A percentile compares a stretch with the other conserved stretches of the same genome.
phyloP scores from a whole-genome alignment of 53 echinoderm and acorn worm species.

The Crossaster papposus region DNA sequence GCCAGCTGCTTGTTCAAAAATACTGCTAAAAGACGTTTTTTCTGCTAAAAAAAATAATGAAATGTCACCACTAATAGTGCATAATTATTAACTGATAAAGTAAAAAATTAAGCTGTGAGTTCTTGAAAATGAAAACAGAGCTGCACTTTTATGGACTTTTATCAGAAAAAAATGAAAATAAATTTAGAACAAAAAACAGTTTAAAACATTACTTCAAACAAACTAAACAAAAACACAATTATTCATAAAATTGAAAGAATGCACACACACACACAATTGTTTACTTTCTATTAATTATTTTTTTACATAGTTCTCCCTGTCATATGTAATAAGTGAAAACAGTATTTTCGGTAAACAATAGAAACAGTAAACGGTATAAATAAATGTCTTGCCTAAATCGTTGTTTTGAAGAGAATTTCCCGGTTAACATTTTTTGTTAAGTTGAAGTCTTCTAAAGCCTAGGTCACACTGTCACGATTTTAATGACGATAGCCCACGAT shows the following conservation, averaged over 20 bases:
- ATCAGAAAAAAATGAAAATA: neutral
- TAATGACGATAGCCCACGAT: too few relatives aligned
- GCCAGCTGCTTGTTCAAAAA: neutral
- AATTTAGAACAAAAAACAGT: neutral
- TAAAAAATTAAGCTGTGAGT: neutral
- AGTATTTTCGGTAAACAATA: too few relatives aligned
- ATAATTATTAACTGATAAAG: neutral
- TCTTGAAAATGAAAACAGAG: neutral
- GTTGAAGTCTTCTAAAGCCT: too few relatives aligned
- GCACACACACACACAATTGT: slow-evolving; percentile 4
- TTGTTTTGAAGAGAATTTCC: too few relatives aligned
- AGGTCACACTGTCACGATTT: too few relatives aligned
- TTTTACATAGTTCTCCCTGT: neutral
- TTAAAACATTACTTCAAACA: too few relatives aligned
- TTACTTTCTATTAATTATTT: neutral
- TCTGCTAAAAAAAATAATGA: neutral
- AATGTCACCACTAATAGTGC: neutral
- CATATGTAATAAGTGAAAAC: too few relatives aligned
- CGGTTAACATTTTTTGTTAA: too few relatives aligned
- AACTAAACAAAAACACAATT: neutral
- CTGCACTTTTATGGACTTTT: too few relatives aligned
- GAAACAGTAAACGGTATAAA: too few relatives aligned
- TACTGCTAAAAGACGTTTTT: neutral
- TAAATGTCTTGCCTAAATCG: too few relatives aligned
- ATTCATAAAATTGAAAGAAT: neutral